Percentiles rank a stretch among this genome's conserved stretches.
phyloP scores from a whole-genome alignment of 2,113 vertebrate genomes.

The Macrotis lagotis region DNA sequence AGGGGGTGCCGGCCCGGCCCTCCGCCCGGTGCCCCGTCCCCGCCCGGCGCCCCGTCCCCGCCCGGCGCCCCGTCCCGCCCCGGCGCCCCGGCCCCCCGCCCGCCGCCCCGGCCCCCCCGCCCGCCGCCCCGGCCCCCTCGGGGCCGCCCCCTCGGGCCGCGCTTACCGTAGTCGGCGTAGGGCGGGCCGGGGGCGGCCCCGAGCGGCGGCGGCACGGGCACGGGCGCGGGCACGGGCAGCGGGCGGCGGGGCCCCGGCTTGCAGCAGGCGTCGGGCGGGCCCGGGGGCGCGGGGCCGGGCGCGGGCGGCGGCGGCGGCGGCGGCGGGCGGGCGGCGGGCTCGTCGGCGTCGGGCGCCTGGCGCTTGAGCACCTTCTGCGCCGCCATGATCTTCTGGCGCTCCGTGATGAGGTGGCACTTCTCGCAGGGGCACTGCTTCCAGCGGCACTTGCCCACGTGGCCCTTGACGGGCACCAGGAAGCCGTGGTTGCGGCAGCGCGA shows the following conservation, averaged over 20 bases:
- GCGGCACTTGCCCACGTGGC: conserved; percentile 86
- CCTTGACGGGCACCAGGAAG: conserved; percentile 86
- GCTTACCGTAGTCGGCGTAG: conserved; percentile 68
- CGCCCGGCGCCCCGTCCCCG: too few species aligned
- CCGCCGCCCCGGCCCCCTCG: too few species aligned
- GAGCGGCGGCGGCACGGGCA: conserved; percentile 29
- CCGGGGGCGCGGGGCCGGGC: background rate
- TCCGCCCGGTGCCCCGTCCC: too few species aligned
- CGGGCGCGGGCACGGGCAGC: conserved; percentile 26
- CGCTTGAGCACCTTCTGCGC: conserved; percentile 84
- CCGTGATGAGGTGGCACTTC: conserved; percentile 87
- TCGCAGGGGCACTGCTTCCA: conserved; percentile 88
- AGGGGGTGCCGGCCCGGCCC: too few species aligned
- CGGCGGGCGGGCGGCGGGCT: background rate
- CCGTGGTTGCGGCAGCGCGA: conserved; percentile 90
- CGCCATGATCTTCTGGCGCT: conserved; percentile 88
- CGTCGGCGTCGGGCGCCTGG: conserved; percentile 38
- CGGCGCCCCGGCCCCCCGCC: too few species aligned
- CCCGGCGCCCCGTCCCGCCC: too few species aligned
- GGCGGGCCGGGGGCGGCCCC: background rate
- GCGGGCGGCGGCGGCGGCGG: fast-evolving
- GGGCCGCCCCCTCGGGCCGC: background rate
- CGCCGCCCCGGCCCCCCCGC: too few species aligned
- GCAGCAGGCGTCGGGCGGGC: background rate
- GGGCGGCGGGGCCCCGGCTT: conserved; percentile 30